Percentiles rank a stretch among this genome's conserved stretches.
Evolutionary conservation across 1,140 invertebrate species (phyloP).

Genomic region (Chrysoperla carnea): DNA sequence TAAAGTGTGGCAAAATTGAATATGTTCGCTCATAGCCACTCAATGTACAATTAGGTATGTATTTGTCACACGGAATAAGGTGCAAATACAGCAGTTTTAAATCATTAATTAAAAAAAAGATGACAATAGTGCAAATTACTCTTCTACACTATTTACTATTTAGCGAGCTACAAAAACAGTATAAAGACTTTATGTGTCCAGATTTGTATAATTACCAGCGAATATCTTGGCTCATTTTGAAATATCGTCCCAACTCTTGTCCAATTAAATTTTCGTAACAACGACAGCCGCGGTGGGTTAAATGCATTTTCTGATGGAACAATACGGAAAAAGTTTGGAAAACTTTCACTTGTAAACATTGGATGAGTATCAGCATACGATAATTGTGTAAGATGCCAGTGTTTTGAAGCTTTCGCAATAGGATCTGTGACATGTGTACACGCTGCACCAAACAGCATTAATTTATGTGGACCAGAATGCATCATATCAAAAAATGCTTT

Average conservation of each 20-base stretch:
- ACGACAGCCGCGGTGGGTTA: conserved; percentile 74
- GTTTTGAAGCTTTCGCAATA: conserved; percentile 92
- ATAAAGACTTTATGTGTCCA: background rate
- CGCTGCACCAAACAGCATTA: conserved; percentile 91
- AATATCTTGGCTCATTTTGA: conserved; percentile 89
- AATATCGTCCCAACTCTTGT: conserved; percentile 92
- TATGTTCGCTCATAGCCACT: too few relatives aligned
- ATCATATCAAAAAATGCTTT: conserved; percentile 98
- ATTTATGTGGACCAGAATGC: conserved; percentile 74
- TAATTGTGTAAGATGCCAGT: conserved; percentile 87
- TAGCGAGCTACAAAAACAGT: too few relatives aligned
- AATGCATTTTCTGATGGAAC: conserved; percentile 93
- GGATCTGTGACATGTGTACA: conserved; percentile 95
- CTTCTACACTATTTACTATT: too few relatives aligned
- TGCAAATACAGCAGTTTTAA: too few relatives aligned
- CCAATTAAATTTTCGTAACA: conserved; percentile 91
- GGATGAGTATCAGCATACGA: conserved; percentile 98
- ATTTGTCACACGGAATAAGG: too few relatives aligned
- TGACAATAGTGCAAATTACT: too few relatives aligned
- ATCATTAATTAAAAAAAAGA: too few relatives aligned
- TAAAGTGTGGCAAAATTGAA: too few relatives aligned
- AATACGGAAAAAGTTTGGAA: conserved; percentile 91
- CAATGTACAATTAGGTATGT: too few relatives aligned
- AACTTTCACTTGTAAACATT: conserved; percentile 87
- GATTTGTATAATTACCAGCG: conserved; percentile 43